Conservation (phyloP, 2,888 invertebrate genomes). For the Metacarcinus magister region DNA sequence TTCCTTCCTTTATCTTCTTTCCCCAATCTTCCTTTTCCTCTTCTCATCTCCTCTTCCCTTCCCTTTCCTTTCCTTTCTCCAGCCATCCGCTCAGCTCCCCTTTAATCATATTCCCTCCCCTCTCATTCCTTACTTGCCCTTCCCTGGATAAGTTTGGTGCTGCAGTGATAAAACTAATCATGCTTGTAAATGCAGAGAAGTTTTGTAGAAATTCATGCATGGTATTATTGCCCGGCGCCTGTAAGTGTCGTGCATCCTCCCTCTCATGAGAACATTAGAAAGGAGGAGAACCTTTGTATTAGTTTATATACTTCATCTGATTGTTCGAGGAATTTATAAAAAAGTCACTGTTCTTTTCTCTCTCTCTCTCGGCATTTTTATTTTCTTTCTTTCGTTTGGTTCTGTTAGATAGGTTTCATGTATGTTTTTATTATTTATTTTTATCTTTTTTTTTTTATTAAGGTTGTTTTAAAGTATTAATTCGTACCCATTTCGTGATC, state of each 20-base stretch:
- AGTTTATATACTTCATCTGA: too few species aligned
- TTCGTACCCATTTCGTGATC: too few species aligned
- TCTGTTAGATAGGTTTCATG: too few species aligned
- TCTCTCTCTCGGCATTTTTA: too few species aligned
- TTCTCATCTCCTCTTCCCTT: too few species aligned
- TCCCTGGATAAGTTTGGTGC: background rate
- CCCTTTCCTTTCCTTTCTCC: background rate
- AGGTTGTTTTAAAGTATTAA: too few species aligned
- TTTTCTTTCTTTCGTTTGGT: too few species aligned
- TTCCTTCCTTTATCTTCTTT: background rate
- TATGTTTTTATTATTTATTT: too few species aligned
- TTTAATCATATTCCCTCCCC: background rate
- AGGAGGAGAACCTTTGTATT: background rate
- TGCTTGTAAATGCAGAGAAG: conserved; percentile 26
- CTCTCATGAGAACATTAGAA: background rate
- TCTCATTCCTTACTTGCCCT: background rate
- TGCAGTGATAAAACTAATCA: background rate
- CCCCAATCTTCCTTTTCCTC: background rate
- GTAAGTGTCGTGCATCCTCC: background rate
- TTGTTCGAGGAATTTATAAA: too few species aligned
- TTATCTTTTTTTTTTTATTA: too few species aligned
- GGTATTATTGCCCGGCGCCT: background rate
- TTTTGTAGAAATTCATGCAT: background rate
- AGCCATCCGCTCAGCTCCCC: background rate
- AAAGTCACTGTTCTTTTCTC: too few species aligned